Conservation (phyloP, 2,113 vertebrate species). For the Pithys albifrons region DNA sequence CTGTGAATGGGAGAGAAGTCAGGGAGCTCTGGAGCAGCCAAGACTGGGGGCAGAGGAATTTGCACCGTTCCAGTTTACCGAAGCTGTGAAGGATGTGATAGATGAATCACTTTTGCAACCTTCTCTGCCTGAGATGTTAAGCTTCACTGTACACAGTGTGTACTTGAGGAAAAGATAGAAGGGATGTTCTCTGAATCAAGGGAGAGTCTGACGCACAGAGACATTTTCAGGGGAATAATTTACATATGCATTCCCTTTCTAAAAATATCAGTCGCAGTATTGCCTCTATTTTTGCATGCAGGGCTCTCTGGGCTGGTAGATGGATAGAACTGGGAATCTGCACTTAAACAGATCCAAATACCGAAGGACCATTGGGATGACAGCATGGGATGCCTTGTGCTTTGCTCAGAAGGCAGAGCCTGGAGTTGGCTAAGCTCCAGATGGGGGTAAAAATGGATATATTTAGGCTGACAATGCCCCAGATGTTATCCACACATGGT, state of each 20-base stretch:
- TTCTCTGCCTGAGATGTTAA: slow-evolving; percentile 6
- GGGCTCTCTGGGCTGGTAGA: slow-evolving; percentile 15
- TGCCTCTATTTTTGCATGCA: slow-evolving; percentile 42
- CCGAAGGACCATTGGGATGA: neutral
- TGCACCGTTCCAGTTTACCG: neutral
- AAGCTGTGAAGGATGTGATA: slow-evolving; percentile 56
- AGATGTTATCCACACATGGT: accelerated
- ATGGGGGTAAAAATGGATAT: neutral
- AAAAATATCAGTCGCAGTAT: slow-evolving; percentile 53
- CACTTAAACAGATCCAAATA: neutral
- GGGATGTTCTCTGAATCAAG: slow-evolving; percentile 60
- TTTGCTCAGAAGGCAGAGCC: neutral
- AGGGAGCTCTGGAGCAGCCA: neutral
- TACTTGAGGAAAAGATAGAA: slow-evolving; percentile 63
- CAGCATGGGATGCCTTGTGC: neutral
- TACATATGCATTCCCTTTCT: slow-evolving; percentile 68
- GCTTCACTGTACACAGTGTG: neutral
- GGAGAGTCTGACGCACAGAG: slow-evolving; percentile 63
- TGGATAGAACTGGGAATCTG: slow-evolving; percentile 14
- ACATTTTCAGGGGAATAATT: slow-evolving; percentile 62
- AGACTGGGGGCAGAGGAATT: slow-evolving; percentile 8
- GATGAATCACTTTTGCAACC: slow-evolving; percentile 63
- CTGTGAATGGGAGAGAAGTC: neutral
- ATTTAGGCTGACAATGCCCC: neutral
- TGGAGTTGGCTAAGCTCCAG: neutral